These are phyloP conservation scores for Drosophila neotestacea DNA, from an alignment of 2,888 invertebrate genomes.

Conservation along the genomic window DNA sequence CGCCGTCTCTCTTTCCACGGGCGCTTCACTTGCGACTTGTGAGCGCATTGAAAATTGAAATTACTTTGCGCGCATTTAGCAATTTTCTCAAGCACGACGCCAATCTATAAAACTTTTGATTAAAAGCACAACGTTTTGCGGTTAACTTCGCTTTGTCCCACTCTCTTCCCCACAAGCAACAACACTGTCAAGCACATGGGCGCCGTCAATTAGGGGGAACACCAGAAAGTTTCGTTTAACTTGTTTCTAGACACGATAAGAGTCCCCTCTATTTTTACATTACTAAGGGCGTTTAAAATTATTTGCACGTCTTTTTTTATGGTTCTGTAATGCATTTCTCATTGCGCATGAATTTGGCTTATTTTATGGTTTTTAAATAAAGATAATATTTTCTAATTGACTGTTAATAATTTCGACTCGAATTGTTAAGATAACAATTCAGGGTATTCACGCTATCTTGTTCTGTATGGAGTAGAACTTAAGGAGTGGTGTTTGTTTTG, in stretches of 20 bases:
- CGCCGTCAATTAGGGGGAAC: neutral
- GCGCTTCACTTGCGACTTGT: slow-evolving; percentile 5
- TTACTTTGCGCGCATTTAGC: slow-evolving; percentile 70
- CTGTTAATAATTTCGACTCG: slow-evolving; percentile 5
- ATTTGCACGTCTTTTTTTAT: slow-evolving; percentile 38
- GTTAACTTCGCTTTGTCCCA: slow-evolving; percentile 45
- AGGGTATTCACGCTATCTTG: neutral
- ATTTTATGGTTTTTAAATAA: slow-evolving; percentile 43
- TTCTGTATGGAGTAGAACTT: neutral
- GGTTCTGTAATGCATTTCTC: slow-evolving; percentile 28
- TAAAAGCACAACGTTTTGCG: slow-evolving; percentile 69
- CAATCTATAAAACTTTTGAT: slow-evolving; percentile 77
- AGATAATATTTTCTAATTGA: slow-evolving; percentile 26
- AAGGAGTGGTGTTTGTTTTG: slow-evolving; percentile 15
- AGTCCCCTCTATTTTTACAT: neutral
- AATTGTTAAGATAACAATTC: slow-evolving; percentile 6
- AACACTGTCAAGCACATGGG: slow-evolving; percentile 17
- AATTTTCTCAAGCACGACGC: slow-evolving; percentile 72
- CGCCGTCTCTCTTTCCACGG: neutral
- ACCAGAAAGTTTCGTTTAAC: neutral
- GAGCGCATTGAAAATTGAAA: slow-evolving; percentile 48
- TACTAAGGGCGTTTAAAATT: slow-evolving; percentile 19
- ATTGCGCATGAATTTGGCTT: slow-evolving; percentile 7
- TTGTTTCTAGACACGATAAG: neutral
- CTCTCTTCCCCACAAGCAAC: neutral